Conservation (phyloP, 2,888 invertebrate species). For the Magallana nippona region DNA sequence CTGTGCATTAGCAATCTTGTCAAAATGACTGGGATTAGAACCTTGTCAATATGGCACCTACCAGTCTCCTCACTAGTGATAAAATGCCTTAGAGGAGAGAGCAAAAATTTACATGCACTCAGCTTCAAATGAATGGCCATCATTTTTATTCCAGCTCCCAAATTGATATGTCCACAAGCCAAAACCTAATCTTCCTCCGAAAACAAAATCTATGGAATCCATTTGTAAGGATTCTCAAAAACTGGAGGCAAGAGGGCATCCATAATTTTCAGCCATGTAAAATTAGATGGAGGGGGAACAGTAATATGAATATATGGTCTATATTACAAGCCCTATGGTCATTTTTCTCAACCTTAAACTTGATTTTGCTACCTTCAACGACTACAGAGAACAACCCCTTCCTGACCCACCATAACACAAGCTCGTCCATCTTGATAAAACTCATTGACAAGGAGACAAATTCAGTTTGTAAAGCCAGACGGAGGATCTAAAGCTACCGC, state of each 20-base stretch:
- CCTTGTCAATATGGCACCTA: slow-evolving; percentile 30
- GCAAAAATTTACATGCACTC: slow-evolving; percentile 27
- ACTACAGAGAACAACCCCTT: neutral
- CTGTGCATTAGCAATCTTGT: slow-evolving; percentile 31
- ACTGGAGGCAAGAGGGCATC: neutral
- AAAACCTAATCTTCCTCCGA: slow-evolving; percentile 25
- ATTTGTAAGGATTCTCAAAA: slow-evolving; percentile 10
- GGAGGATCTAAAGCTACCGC: neutral
- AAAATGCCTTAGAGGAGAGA: slow-evolving; percentile 22
- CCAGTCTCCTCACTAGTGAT: slow-evolving; percentile 11
- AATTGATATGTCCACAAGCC: slow-evolving; percentile 25
- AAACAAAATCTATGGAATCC: slow-evolving; percentile 32
- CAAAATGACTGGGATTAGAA: slow-evolving; percentile 29
- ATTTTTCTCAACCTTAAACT: neutral
- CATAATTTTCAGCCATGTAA: neutral
- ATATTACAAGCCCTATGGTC: slow-evolving; percentile 11
- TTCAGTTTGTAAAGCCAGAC: neutral
- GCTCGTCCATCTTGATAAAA: neutral
- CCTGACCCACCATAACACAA: neutral
- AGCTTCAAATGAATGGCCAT: slow-evolving; percentile 22
- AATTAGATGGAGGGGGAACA: neutral
- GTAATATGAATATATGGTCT: neutral
- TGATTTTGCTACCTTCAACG: neutral
- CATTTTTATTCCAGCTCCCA: slow-evolving; percentile 16
- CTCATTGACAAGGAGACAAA: neutral